phyloP scores from a whole-genome alignment of 2,113 vertebrate species.

The Rostratula benghalensis region DNA sequence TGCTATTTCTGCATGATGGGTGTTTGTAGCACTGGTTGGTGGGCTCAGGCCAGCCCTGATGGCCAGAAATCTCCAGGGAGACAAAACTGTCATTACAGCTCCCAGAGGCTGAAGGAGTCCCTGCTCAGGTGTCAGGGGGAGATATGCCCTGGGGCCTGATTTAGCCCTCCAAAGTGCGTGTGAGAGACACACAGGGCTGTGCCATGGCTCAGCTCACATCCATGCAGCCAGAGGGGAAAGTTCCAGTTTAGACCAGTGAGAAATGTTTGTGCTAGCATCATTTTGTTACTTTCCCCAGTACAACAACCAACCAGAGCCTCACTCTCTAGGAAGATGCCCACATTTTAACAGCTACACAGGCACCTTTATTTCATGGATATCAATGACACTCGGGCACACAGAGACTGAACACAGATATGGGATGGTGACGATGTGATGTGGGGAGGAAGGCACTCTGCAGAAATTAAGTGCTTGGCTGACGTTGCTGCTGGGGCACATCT shows the following conservation, averaged over 20 bases:
- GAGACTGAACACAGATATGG: background rate
- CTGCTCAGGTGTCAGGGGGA: background rate
- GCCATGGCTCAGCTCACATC: accelerated
- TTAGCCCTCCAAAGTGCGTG: background rate
- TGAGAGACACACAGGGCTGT: background rate
- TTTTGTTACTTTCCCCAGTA: background rate
- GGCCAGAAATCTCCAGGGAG: background rate
- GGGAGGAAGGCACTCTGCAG: slow-evolving; percentile 1
- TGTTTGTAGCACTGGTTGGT: background rate
- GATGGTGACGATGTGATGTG: background rate
- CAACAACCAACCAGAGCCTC: background rate
- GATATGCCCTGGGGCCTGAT: background rate
- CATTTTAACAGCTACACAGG: background rate
- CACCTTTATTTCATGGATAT: background rate
- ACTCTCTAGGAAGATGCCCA: background rate
- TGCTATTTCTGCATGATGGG: background rate
- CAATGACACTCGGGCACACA: background rate
- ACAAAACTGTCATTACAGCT: background rate
- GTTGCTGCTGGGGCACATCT: slow-evolving; percentile 30
- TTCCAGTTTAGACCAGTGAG: background rate
- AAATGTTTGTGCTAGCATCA: background rate
- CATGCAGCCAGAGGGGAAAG: background rate
- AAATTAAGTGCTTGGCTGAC: slow-evolving; percentile 37
- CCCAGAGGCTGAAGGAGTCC: too few species aligned
- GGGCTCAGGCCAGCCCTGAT: background rate